Conservation (phyloP, 53 echinoderm and acorn worm genomes). For the Apostichopus leukothele region DNA sequence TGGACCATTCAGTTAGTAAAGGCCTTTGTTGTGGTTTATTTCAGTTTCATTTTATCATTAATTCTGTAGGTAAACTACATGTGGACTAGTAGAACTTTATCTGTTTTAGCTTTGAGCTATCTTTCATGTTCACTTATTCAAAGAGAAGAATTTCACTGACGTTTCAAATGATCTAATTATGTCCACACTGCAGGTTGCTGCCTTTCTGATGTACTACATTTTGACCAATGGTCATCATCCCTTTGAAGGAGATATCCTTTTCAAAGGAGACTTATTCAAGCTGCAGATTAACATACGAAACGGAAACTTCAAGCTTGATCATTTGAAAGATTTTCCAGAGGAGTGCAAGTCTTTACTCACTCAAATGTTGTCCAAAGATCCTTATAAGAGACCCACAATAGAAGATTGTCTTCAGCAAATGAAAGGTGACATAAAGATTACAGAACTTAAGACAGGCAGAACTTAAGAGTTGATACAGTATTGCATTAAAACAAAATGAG, state of each 20-base stretch:
- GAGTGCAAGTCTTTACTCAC: background rate
- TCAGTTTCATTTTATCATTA: too few relatives aligned
- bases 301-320: background rate
- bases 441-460: too few relatives aligned
- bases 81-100: too few relatives aligned
- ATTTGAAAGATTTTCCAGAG: background rate
- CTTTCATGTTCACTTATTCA: too few relatives aligned
- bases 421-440: background rate
- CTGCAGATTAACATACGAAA: background rate
- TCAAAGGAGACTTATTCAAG: background rate
- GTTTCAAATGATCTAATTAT: background rate
- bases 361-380: background rate
- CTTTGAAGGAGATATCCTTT: background rate
- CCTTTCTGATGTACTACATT: slow-evolving; percentile 11
- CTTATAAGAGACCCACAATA: background rate
- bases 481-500: too few relatives aligned
- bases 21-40: too few relatives aligned
- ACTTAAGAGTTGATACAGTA: too few relatives aligned
- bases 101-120: too few relatives aligned
- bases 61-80: too few relatives aligned
- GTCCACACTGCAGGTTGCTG: background rate
- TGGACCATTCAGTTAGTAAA: too few relatives aligned
- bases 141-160: too few relatives aligned
- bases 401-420: background rate
- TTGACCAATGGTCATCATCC: slow-evolving; percentile 10